A percentile compares a stretch with the other conserved stretches of the same genome.
Evolutionary conservation across 2,888 invertebrate genomes (phyloP).

Genomic region (Sericinus montela): DNA sequence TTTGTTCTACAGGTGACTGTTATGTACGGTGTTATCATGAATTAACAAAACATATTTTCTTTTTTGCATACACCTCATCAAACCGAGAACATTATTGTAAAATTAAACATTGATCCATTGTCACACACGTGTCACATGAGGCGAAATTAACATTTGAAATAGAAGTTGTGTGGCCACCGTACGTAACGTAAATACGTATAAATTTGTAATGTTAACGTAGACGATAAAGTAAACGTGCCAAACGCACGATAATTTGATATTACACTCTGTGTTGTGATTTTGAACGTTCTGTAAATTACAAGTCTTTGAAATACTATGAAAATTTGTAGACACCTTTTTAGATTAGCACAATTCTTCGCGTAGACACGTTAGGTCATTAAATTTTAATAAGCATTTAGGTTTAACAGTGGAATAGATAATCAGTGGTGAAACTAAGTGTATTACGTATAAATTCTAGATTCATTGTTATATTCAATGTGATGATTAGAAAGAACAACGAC

Average conservation of each 20-base stretch:
- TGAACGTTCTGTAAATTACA: conserved; percentile 78
- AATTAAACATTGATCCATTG: background rate
- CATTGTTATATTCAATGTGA: conserved; percentile 74
- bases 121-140: background rate
- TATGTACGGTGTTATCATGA: conserved; percentile 23
- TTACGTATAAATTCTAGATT: conserved; percentile 60
- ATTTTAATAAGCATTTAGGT: conserved; percentile 70
- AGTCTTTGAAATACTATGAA: conserved; percentile 63
- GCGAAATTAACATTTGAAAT: background rate
- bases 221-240: conserved; percentile 52
- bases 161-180: conserved; percentile 26
- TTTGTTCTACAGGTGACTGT: conserved; percentile 23
- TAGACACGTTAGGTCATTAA: conserved; percentile 70
- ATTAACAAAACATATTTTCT: background rate
- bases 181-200: conserved; percentile 46
- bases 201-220: conserved; percentile 63
- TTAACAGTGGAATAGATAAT: conserved; percentile 63
- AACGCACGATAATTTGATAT: conserved; percentile 74
- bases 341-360: conserved; percentile 79
- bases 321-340: conserved; percentile 73
- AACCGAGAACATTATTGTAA: background rate
- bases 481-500: conserved; percentile 74
- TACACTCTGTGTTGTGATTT: conserved; percentile 81
- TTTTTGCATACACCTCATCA: background rate
- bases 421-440: conserved; percentile 64